Percentiles rank a stretch among this genome's conserved stretches.
phyloP scores from a whole-genome alignment of 2,888 invertebrate species.

The Melieria omissa region DNA sequence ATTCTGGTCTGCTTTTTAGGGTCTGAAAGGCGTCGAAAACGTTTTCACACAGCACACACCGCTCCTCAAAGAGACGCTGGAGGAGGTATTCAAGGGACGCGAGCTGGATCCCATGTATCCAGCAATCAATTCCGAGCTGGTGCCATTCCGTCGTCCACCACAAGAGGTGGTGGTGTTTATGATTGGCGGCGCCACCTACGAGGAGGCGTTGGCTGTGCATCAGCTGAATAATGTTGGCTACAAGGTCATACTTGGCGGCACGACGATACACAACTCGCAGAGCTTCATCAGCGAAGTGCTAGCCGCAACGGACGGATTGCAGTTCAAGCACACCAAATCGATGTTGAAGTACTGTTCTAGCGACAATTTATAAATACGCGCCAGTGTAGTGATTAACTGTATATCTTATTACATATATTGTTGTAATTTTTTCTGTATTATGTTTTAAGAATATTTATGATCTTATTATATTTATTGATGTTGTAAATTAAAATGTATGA shows the following conservation, averaged over 20 bases:
- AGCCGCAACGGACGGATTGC: conserved; percentile 74
- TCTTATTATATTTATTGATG: background rate
- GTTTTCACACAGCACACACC: conserved; percentile 99
- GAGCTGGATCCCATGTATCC: conserved; percentile 89
- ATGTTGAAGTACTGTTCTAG: conserved; percentile 82
- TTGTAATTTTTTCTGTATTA: background rate
- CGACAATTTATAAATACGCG: conserved; percentile 56
- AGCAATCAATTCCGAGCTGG: conserved; percentile 76
- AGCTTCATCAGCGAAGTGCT: conserved; percentile 83
- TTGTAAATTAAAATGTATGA: background rate
- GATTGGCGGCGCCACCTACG: conserved; percentile 96
- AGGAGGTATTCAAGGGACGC: conserved; percentile 89
- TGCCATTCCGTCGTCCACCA: conserved; percentile 72
- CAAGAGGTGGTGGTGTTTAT: conserved; percentile 97
- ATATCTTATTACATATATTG: conserved; percentile 6
- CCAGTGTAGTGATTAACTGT: background rate
- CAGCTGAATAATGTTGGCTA: conserved; percentile 79
- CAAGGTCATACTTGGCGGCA: conserved; percentile 89
- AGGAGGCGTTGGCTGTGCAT: conserved; percentile 90
- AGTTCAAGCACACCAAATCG: conserved; percentile 73
- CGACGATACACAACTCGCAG: conserved; percentile 87
- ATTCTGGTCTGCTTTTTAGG: conserved; percentile 65
- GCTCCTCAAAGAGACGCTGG: conserved; percentile 86
- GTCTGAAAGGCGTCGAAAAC: conserved; percentile 96
- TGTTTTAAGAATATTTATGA: background rate